Conservation (phyloP, 2,888 invertebrate species). For the Helicoverpa assulta region DNA sequence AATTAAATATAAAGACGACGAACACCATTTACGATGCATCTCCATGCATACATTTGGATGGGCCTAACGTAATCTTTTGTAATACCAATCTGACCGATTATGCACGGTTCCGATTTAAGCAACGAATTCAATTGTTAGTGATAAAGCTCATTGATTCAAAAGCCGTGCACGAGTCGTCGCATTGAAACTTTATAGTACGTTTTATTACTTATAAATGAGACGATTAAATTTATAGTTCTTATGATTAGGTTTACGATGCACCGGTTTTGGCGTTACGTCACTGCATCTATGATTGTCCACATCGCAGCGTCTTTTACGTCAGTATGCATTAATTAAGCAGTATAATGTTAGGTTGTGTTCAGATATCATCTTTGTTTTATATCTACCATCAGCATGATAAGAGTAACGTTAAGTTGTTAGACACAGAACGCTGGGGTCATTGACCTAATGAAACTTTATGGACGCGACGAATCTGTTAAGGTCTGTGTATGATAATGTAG, state of each 20-base stretch:
- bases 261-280: slow-evolving; percentile 74
- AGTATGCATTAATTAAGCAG: slow-evolving; percentile 77
- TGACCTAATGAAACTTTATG: slow-evolving; percentile 53
- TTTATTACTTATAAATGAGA: slow-evolving; percentile 88
- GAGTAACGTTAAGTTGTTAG: slow-evolving; percentile 54
- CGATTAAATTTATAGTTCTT: slow-evolving; percentile 85
- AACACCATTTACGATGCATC: slow-evolving; percentile 47
- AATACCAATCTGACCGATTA: slow-evolving; percentile 84
- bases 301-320: slow-evolving; percentile 65
- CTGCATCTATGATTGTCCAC: slow-evolving; percentile 70
- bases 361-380: slow-evolving; percentile 71
- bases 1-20: slow-evolving; percentile 46
- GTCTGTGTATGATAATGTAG: slow-evolving; percentile 31
- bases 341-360: slow-evolving; percentile 71
- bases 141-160: slow-evolving; percentile 83
- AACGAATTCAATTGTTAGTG: slow-evolving; percentile 85
- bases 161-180: slow-evolving; percentile 81
- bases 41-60: slow-evolving; percentile 65
- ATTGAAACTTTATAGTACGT: slow-evolving; percentile 85
- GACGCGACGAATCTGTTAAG: slow-evolving; percentile 35
- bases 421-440: slow-evolving; percentile 40
- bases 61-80: slow-evolving; percentile 72
- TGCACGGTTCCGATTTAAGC: slow-evolving; percentile 80
- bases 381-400: slow-evolving; percentile 70
- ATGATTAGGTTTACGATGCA: slow-evolving; percentile 84